A percentile compares a stretch with the other conserved stretches of the same genome.
These are phyloP conservation scores for Drosophila stalkeri DNA, from an alignment of 2,888 invertebrate genomes.

Conservation along the genomic window DNA sequence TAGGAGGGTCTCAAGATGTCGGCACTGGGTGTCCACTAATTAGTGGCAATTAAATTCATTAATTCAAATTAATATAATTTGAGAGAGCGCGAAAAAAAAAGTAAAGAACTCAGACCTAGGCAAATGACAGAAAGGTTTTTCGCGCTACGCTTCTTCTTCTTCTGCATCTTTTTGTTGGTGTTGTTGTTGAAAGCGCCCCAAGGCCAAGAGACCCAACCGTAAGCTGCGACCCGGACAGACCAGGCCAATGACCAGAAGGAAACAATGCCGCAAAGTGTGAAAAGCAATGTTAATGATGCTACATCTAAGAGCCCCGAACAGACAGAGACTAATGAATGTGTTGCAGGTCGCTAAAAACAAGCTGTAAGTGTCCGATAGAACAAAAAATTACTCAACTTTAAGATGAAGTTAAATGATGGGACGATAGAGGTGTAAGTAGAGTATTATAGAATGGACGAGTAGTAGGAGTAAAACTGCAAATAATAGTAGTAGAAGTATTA, in stretches of 20 bases:
- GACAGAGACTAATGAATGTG: constrained; percentile 60
- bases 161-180: not conserved
- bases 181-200: constrained; percentile 21
- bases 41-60: constrained; percentile 77
- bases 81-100: constrained; percentile 21
- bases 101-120: constrained; percentile 50
- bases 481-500: not conserved
- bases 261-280: constrained; percentile 72
- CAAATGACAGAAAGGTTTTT: constrained; percentile 41
- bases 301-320: constrained; percentile 27
- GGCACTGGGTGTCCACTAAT: constrained; percentile 69
- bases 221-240: constrained; percentile 43
- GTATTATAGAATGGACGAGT: not conserved
- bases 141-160: constrained; percentile 26
- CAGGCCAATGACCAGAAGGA: constrained; percentile 69
- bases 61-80: constrained; percentile 79
- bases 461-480: not conserved
- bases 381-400: constrained; percentile 23
- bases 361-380: constrained; percentile 44
- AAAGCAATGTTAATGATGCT: constrained; percentile 73
- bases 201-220: constrained; percentile 42
- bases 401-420: constrained; percentile 2
- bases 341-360: constrained; percentile 27
- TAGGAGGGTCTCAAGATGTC: constrained; percentile 58
- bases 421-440: not conserved